Evolutionary conservation across 2,797 vertebrate genomes (phyloP).

Genomic region (Gymnothorax reevesii): DNA sequence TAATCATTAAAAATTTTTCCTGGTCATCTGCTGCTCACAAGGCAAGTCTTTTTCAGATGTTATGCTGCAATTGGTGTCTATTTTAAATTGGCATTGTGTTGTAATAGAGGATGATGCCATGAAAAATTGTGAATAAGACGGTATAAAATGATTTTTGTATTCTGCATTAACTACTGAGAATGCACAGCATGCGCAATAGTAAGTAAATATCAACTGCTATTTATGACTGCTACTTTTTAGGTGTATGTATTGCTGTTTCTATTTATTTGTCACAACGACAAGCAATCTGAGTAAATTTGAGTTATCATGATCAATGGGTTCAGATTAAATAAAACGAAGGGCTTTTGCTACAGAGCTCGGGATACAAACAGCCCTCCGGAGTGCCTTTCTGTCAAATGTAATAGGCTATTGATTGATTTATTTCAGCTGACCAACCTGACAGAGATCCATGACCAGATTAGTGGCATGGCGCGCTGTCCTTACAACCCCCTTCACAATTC

Average conservation of each 20-base stretch:
- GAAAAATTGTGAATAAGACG: constrained; percentile 61
- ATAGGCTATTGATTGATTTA: neutral
- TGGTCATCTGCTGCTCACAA: constrained; percentile 20
- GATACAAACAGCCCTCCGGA: neutral
- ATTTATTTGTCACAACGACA: constrained; percentile 34
- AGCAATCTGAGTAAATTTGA: constrained; percentile 35
- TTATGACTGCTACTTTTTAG: constrained; percentile 53
- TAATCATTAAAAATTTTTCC: neutral
- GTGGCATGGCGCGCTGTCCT: constrained; percentile 95
- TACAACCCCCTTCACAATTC: constrained; percentile 97
- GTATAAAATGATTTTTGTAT: constrained; percentile 55
- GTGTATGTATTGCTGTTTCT: constrained; percentile 17
- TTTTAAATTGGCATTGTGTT: constrained; percentile 36
- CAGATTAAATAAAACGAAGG: neutral
- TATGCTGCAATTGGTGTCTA: constrained; percentile 22
- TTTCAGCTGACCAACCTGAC: constrained; percentile 88
- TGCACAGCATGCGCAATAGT: constrained; percentile 10
- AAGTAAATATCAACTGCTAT: constrained; percentile 36
- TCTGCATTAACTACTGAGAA: constrained; percentile 34
- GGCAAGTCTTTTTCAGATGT: neutral
- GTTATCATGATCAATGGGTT: neutral
- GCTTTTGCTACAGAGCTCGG: neutral
- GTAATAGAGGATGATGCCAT: constrained; percentile 48
- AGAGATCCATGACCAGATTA: constrained; percentile 94
- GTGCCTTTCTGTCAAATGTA: neutral